phyloP scores from a whole-genome alignment of 1,140 invertebrate genomes.

The Brachionus plicatilis region DNA sequence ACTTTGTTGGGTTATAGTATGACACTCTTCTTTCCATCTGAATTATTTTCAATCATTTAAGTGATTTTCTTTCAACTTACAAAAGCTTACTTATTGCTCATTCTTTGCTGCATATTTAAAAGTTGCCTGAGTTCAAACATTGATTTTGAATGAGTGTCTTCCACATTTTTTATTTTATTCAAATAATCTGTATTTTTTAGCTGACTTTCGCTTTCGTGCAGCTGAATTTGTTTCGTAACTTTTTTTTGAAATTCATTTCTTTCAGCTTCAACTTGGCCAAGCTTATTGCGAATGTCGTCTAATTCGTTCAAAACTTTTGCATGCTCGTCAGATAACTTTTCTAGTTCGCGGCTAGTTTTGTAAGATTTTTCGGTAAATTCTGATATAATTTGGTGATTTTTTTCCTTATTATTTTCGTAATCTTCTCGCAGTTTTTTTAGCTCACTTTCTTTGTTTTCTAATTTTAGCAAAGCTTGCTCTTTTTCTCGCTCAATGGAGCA shows the following conservation, averaged over 20 bases:
- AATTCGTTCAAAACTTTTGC: not conserved
- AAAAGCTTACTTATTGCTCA: slow-evolving; percentile 33
- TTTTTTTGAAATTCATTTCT: not conserved
- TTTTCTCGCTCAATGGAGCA: slow-evolving; percentile 19
- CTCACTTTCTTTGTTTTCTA: slow-evolving; percentile 20
- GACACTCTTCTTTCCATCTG: slow-evolving; percentile 41
- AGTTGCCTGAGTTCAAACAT: slow-evolving; percentile 19
- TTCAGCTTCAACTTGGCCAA: not conserved
- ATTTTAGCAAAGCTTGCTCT: slow-evolving; percentile 22
- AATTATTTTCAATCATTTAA: not conserved
- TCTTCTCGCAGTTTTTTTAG: slow-evolving; percentile 2
- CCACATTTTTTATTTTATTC: not conserved
- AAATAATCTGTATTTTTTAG: slow-evolving; percentile 1
- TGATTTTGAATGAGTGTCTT: not conserved
- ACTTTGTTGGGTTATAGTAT: slow-evolving; percentile 20
- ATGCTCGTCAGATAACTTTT: slow-evolving; percentile 26
- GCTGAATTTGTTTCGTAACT: slow-evolving; percentile 37
- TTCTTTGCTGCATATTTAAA: slow-evolving; percentile 39
- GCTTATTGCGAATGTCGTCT: slow-evolving; percentile 9
- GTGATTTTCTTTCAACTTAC: not conserved
- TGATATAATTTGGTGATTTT: not conserved
- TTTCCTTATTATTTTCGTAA: slow-evolving; percentile 21
- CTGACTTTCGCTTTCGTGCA: slow-evolving; percentile 6
- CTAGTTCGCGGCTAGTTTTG: not conserved
- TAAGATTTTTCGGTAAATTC: slow-evolving; percentile 34